Percentiles rank a stretch among this genome's conserved stretches.
phyloP scores from a whole-genome alignment of 2,113 vertebrate species.

The Mionectes macconnelli region DNA sequence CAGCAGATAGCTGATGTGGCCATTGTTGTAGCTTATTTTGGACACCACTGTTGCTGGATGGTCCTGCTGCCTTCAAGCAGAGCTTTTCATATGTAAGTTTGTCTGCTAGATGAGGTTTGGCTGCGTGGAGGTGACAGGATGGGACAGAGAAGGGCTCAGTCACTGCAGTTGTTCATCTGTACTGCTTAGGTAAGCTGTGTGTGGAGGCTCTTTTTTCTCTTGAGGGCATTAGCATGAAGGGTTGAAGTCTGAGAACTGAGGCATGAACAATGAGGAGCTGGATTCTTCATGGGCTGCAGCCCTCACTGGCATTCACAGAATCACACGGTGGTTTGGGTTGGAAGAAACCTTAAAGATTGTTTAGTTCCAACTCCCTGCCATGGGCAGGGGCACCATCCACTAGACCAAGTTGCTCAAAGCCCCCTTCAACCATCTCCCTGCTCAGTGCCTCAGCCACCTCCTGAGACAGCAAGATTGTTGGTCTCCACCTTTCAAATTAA shows the following conservation, averaged over 20 bases:
- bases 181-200: not conserved
- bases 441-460: not conserved
- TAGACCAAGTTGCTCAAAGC: not conserved
- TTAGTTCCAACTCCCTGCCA: not conserved
- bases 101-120: not conserved
- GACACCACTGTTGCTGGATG: not conserved
- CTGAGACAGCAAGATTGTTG: rapidly evolving
- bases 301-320: rapidly evolving
- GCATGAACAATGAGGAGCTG: not conserved
- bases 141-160: not conserved
- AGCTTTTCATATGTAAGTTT: not conserved
- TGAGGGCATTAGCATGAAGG: not conserved
- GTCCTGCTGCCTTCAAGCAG: not conserved
- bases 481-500: not conserved
- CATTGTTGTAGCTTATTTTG: not conserved
- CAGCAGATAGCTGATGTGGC: constrained; percentile 59
- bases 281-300: rapidly evolving
- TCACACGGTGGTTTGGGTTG: not conserved
- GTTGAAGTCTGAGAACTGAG: not conserved
- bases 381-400: not conserved
- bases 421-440: not conserved
- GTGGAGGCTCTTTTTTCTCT: not conserved
- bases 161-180: rapidly evolving
- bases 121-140: not conserved
- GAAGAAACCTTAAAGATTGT: not conserved